phyloP scores from a whole-genome alignment of 2,888 invertebrate genomes.

The Hirtodrosophila trivittata region DNA sequence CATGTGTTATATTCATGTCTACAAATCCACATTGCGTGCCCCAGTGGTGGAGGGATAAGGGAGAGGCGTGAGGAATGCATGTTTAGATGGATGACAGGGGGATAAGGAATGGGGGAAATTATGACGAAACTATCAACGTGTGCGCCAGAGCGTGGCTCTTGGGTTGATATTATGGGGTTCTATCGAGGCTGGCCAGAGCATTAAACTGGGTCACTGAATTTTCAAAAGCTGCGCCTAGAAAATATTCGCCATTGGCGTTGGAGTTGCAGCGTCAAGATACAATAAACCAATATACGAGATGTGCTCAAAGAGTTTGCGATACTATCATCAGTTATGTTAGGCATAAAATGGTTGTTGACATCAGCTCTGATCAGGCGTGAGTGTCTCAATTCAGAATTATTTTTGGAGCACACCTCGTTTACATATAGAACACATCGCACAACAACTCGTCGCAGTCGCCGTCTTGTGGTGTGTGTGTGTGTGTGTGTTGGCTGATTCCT shows the following conservation, averaged over 20 bases:
- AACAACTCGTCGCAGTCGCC: slow-evolving; percentile 31
- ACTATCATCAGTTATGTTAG: too few relatives aligned
- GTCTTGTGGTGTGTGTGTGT: slow-evolving; percentile 11
- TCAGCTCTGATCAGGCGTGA: too few relatives aligned
- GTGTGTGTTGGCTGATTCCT: slow-evolving; percentile 39
- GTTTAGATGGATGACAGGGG: slow-evolving; percentile 1
- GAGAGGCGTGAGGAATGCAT: slow-evolving; percentile 8
- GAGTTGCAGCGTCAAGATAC: slow-evolving; percentile 32
- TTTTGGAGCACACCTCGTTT: background rate
- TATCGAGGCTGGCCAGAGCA: slow-evolving; percentile 30
- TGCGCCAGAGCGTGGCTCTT: slow-evolving; percentile 61
- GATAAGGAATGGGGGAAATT: slow-evolving; percentile 19
- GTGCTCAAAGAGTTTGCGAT: background rate
- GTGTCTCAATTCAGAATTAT: too few relatives aligned
- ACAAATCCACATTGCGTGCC: slow-evolving; percentile 62
- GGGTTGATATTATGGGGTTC: slow-evolving; percentile 25
- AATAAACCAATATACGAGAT: slow-evolving; percentile 2
- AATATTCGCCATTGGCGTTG: slow-evolving; percentile 68
- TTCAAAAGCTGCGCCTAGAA: slow-evolving; percentile 73
- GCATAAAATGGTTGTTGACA: too few relatives aligned
- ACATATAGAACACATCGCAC: slow-evolving; percentile 36
- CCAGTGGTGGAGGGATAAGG: slow-evolving; percentile 7
- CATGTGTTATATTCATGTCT: slow-evolving; percentile 34
- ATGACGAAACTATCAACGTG: slow-evolving; percentile 71
- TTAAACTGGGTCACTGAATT: slow-evolving; percentile 73